Evolutionary conservation across 2,797 vertebrate genomes (phyloP).

Genomic region (Adelosebastes latens): DNA sequence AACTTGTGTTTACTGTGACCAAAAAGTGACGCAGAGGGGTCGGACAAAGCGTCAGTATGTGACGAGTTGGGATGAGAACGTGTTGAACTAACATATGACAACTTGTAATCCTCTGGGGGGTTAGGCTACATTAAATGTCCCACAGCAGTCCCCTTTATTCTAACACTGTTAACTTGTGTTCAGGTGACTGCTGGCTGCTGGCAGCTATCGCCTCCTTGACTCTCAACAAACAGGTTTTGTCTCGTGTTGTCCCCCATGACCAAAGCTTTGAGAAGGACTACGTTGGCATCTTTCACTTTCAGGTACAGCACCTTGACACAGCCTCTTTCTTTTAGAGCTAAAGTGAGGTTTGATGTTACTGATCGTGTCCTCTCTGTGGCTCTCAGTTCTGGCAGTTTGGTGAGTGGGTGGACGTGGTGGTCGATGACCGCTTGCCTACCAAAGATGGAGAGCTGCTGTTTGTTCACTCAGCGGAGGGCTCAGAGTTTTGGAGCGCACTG

Average conservation of each 20-base stretch:
- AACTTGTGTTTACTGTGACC: no score
- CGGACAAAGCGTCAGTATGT: no score
- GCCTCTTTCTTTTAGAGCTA: background rate
- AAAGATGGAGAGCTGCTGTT: constrained; percentile 88
- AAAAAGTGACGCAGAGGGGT: no score
- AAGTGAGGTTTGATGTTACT: background rate
- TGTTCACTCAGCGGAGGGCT: constrained; percentile 82
- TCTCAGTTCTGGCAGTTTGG: constrained; percentile 91
- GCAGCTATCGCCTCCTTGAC: constrained; percentile 84
- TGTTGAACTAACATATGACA: background rate
- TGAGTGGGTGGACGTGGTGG: constrained; percentile 91
- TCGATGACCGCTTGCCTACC: constrained; percentile 87
- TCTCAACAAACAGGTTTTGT: constrained; percentile 79
- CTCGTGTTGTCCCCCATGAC: constrained; percentile 76
- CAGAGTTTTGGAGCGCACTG: constrained; percentile 87
- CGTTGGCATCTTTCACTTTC: constrained; percentile 85
- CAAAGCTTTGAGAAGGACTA: constrained; percentile 79
- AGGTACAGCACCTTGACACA: constrained; percentile 46
- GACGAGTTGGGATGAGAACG: no score
- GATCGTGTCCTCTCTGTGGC: constrained; percentile 29
- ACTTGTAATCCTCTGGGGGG: background rate
- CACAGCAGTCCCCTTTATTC: background rate
- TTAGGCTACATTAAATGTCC: background rate
- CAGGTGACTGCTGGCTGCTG: constrained; percentile 86
- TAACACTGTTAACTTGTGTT: background rate